phyloP scores from a whole-genome alignment of 2,888 invertebrate genomes.

The Carpatolechia fugitivella region DNA sequence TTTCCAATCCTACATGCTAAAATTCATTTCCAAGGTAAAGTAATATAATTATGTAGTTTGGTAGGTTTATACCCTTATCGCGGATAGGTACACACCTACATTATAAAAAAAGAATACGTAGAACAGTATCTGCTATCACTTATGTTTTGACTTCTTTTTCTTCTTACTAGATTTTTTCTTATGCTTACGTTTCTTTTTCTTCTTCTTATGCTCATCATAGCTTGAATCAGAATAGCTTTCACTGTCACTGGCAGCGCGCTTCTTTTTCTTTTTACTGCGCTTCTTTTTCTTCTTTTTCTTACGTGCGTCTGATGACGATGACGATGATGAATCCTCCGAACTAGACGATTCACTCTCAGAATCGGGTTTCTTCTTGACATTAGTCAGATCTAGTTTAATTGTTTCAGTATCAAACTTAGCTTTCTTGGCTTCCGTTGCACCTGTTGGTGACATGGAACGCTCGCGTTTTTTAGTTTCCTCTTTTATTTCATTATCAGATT shows the following conservation, averaged over 20 bases:
- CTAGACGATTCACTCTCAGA: constrained; percentile 67
- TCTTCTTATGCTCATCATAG: constrained; percentile 82
- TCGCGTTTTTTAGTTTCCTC: constrained; percentile 67
- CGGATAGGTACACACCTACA: constrained; percentile 16
- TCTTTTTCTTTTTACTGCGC: constrained; percentile 80
- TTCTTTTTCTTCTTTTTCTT: constrained; percentile 83
- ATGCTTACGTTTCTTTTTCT: constrained; percentile 84
- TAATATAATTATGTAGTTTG: no score
- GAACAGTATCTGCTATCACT: constrained; percentile 37
- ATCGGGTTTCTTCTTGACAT: constrained; percentile 71
- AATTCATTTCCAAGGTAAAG: constrained; percentile 11
- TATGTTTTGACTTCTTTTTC: constrained; percentile 83
- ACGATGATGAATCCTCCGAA: constrained; percentile 73
- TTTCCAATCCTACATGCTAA: constrained; percentile 9
- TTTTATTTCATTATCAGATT: constrained; percentile 82
- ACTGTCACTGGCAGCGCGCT: constrained; percentile 81
- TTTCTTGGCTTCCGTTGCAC: constrained; percentile 51
- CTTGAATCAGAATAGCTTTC: constrained; percentile 83
- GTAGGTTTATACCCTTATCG: constrained; percentile 17
- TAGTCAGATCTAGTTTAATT: constrained; percentile 72
- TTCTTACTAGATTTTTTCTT: constrained; percentile 85
- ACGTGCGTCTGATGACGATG: constrained; percentile 73
- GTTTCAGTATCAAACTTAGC: constrained; percentile 59
- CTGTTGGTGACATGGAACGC: constrained; percentile 49
- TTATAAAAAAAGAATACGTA: not conserved